phyloP scores from a whole-genome alignment of 1,140 invertebrate species.

The Akabosia matsudoensis region DNA sequence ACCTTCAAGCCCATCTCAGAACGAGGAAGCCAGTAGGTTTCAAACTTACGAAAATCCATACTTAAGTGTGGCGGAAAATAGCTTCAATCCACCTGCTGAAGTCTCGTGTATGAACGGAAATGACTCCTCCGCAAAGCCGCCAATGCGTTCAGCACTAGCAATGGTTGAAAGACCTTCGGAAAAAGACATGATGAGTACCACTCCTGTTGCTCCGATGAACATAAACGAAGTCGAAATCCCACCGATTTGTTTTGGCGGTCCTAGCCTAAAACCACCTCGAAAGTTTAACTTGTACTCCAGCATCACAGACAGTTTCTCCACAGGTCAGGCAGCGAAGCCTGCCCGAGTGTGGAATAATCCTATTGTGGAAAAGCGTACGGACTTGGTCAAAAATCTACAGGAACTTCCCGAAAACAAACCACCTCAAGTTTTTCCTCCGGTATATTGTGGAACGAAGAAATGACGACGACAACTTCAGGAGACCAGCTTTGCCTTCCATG shows the following conservation, averaged over 20 bases:
- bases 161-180: background rate
- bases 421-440: background rate
- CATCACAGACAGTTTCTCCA: background rate
- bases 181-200: background rate
- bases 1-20: no score
- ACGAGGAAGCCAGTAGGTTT: no score
- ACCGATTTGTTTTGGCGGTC: background rate
- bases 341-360: background rate
- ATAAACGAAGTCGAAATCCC: background rate
- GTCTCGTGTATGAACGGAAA: no score
- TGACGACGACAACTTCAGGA: background rate
- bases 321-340: background rate
- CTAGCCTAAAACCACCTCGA: background rate
- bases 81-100: no score
- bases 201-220: background rate
- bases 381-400: background rate
- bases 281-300: background rate
- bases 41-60: background rate
- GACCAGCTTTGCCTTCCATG: background rate
- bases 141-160: background rate
- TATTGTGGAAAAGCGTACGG: background rate
- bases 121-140: background rate
- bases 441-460: background rate
- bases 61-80: background rate
- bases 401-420: background rate